phyloP scores from a whole-genome alignment of 2,113 vertebrate genomes.

The Genyomyrus donnyi region DNA sequence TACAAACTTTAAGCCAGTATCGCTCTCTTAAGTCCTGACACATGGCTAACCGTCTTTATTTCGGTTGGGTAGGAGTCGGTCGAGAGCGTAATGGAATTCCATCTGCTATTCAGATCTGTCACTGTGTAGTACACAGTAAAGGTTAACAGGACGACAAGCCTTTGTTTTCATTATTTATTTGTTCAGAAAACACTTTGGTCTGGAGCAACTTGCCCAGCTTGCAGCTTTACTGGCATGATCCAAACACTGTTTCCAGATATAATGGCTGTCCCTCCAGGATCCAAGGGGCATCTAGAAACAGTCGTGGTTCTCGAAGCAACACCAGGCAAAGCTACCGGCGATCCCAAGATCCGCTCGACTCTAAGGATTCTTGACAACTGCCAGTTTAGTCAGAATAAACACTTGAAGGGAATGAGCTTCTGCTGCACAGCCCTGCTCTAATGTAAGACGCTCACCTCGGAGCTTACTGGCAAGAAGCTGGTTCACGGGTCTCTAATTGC shows the following conservation, averaged over 20 bases:
- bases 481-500: not conserved
- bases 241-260: not conserved
- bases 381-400: not conserved
- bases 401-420: not conserved
- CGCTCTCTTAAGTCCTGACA: not conserved
- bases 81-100: not conserved
- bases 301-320: not conserved
- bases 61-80: not conserved
- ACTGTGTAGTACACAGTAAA: not conserved
- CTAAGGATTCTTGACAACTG: not conserved
- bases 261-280: not conserved
- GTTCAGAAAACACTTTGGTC: not conserved
- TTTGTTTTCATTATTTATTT: conserved; percentile 15
- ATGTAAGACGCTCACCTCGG: not conserved
- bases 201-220: not conserved
- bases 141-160: not conserved
- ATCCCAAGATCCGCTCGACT: not conserved
- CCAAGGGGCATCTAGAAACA: not conserved
- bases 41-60: not conserved
- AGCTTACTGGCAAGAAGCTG: not conserved
- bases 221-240: not conserved
- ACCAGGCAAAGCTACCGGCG: not conserved
- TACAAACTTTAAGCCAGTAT: not conserved
- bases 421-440: too few species aligned
- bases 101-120: not conserved